Evolutionary conservation across 2,113 vertebrate species (phyloP), one percentile per base, ranked within the genome.

Genomic region (Saccopteryx bilineata): DNA sequence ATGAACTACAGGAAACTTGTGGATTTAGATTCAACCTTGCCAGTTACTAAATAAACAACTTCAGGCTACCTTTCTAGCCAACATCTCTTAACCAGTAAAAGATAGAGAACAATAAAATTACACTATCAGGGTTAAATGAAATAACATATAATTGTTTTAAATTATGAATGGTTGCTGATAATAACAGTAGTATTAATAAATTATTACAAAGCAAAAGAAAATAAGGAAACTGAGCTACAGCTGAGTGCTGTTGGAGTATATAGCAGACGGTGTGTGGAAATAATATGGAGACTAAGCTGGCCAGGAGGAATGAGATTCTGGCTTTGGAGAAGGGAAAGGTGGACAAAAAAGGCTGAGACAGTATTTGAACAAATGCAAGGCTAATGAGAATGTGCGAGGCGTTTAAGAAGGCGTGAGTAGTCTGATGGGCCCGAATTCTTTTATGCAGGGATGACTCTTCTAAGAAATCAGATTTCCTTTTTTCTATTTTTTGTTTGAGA

Each of bases 141-240:
- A 83, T 65, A 14, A 10, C 1, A 61, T 60, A 48, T 33, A 78
- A 83, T 65, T 87, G 2, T 83, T 71, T 46, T 60, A 60, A 54
- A 76, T 28, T 85, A 2, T 69, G 86, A 93, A 54, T 4, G 46
- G 33, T 23, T 79, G 14, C 31, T 84, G 28, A 83, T 69, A 60
- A 72, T 60, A 82, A 71, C 54, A 65, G 5, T 52, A 23, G 56
- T 79, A 48, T 54, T 54, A 60, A 81, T 63, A 86, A 84, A 69
- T 94, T 90, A 46, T 68, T 56, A 79, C 9, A 81, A 96, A 33
- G 12, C 10, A 79, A 71, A 94, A 48, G 14, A 48, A 83, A 90
- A 68, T n/a, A 79, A 92, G 3, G 69, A 65, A 78, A 54, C 60
- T 15, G 61, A 90, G n/a, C 81, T 12, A 17, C 0, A 91, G 52